Conservation (phyloP, 1,140 invertebrate genomes). For the Trissolcus basalis region DNA sequence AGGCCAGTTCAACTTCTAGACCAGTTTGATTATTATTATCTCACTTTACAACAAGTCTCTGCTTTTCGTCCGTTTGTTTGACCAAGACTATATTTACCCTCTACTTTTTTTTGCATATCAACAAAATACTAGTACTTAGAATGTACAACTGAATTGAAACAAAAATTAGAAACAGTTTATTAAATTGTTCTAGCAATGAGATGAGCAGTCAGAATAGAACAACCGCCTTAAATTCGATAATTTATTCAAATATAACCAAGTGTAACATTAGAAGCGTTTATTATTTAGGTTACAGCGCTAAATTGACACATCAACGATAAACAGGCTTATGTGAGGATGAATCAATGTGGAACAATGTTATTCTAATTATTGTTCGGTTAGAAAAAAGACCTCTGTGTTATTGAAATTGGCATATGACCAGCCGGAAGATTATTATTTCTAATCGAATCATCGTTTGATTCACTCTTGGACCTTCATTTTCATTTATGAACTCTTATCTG, state of each 20-base stretch:
- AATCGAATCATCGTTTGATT: too few species aligned
- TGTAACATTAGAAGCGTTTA: conserved; percentile 24
- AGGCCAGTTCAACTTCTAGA: conserved; percentile 36
- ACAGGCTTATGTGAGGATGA: conserved; percentile 31
- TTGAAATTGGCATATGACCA: too few species aligned
- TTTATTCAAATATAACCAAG: conserved; percentile 20
- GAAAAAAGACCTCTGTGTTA: conserved; percentile 11
- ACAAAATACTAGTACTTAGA: too few species aligned
- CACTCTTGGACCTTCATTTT: too few species aligned
- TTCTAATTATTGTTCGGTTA: conserved; percentile 37
- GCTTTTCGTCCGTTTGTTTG: conserved; percentile 43
- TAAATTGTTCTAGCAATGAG: neutral
- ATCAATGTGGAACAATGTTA: conserved; percentile 47
- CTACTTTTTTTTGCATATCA: too few species aligned
- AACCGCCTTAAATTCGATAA: conserved; percentile 32
- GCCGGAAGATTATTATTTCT: too few species aligned
- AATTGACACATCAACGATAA: conserved; percentile 40
- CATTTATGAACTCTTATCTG: too few species aligned
- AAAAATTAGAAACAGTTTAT: neutral
- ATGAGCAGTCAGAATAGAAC: conserved; percentile 1
- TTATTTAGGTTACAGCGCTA: conserved; percentile 25
- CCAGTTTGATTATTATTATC: conserved; percentile 49
- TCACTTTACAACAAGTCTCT: conserved; percentile 48
- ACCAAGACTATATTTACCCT: conserved; percentile 36
- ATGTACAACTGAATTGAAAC: too few species aligned